Percentiles rank a stretch among this genome's conserved stretches.
Conservation (phyloP, 2,113 vertebrate species). For the Colius striatus region DNA sequence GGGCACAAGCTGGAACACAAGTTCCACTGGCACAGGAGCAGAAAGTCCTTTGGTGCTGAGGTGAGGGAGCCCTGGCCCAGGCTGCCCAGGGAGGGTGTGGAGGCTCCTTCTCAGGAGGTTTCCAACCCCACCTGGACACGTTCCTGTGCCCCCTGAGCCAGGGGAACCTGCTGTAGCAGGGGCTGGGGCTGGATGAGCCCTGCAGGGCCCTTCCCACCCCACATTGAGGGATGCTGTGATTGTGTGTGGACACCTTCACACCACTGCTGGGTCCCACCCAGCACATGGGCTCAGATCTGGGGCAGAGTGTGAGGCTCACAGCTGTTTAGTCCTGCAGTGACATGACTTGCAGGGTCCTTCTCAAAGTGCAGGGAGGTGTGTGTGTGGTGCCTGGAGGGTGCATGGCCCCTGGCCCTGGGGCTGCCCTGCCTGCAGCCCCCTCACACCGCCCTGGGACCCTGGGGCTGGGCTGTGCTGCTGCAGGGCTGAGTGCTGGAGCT, state of each 20-base stretch:
- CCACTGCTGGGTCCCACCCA: neutral
- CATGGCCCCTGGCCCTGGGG: neutral
- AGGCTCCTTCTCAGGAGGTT: no score
- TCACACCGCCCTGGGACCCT: neutral
- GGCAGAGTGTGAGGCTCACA: fast-evolving
- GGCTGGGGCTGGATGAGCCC: no score
- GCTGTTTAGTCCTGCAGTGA: neutral
- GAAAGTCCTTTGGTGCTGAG: no score
- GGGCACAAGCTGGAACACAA: no score
- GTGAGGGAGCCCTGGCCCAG: no score
- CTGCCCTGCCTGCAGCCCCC: fast-evolving
- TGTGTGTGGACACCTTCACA: neutral
- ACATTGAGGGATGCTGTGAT: no score
- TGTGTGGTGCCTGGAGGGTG: fast-evolving
- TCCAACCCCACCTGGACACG: no score
- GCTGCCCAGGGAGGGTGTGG: no score
- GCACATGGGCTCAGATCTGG: neutral
- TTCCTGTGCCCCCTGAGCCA: no score
- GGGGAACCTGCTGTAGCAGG: no score
- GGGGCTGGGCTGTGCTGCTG: neutral
- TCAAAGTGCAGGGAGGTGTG: fast-evolving
- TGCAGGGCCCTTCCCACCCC: no score
- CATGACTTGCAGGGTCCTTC: neutral
- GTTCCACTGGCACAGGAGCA: no score
- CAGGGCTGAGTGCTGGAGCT: constrained; percentile 46